Evolutionary conservation across 1,140 invertebrate species (phyloP).

Genomic region (Phocides pigmalion): DNA sequence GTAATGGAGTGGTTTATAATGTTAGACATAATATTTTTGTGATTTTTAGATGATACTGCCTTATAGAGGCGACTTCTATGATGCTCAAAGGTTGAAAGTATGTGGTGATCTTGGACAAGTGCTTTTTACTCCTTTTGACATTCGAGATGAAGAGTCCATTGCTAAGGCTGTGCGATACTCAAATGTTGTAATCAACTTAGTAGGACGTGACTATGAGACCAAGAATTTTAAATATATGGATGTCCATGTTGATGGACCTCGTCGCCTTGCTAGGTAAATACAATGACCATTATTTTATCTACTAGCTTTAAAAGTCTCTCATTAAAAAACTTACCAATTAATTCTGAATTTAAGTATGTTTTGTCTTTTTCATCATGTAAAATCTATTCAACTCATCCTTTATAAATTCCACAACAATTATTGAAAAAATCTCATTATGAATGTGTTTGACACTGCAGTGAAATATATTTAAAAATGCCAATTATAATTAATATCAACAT

Average conservation of each 20-base stretch:
- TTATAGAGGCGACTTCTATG: slow-evolving; percentile 94
- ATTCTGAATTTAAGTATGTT: no score
- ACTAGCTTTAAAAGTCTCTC: no score
- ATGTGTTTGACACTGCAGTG: no score
- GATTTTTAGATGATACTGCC: slow-evolving; percentile 93
- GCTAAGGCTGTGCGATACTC: slow-evolving; percentile 95
- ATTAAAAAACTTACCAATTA: no score
- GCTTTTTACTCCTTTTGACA: slow-evolving; percentile 93
- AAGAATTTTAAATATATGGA: slow-evolving; percentile 93
- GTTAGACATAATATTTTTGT: no score
- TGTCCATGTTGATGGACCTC: slow-evolving; percentile 91
- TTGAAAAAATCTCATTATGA: no score
- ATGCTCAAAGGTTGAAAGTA: slow-evolving; percentile 90
- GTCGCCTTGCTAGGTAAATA: slow-evolving; percentile 87
- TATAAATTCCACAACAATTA: no score
- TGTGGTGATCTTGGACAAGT: slow-evolving; percentile 98
- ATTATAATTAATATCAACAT: no score
- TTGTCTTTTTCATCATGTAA: no score
- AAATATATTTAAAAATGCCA: no score
- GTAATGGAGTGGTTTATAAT: no score
- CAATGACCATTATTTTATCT: background rate
- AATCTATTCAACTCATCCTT: no score
- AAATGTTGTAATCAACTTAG: slow-evolving; percentile 98
- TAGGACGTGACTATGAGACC: slow-evolving; percentile 96
- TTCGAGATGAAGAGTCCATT: slow-evolving; percentile 95